phyloP scores from a whole-genome alignment of 2,797 vertebrate genomes.

The Enteromius argenteus region DNA sequence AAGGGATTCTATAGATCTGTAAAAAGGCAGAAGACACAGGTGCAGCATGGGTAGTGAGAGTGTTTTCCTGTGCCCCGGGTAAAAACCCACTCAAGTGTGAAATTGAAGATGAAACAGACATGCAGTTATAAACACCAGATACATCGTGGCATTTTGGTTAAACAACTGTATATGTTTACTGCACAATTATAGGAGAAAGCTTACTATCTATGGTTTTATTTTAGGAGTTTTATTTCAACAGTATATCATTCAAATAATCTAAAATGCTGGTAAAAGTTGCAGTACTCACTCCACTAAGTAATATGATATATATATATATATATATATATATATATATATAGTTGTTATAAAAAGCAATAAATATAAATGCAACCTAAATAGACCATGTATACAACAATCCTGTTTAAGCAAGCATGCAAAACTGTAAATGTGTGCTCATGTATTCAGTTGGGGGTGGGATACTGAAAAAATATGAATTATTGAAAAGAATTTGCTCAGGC shows the following conservation, averaged over 20 bases:
- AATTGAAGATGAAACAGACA: slow-evolving; percentile 79
- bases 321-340: too few relatives aligned
- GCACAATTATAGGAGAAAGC: slow-evolving; percentile 64
- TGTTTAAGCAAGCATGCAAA: slow-evolving; percentile 19
- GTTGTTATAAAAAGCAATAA: neutral
- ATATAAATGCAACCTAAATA: neutral
- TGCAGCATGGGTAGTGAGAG: slow-evolving; percentile 16
- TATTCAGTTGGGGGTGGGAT: slow-evolving; percentile 62
- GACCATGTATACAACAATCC: neutral
- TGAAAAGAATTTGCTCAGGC: slow-evolving; percentile 80
- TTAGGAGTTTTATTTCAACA: neutral
- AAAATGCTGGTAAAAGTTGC: neutral
- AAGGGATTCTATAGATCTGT: neutral
- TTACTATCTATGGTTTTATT: neutral
- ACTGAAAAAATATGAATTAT: slow-evolving; percentile 79
- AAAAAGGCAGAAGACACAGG: slow-evolving; percentile 26
- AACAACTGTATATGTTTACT: slow-evolving; percentile 66
- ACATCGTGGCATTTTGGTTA: slow-evolving; percentile 59
- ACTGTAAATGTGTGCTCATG: slow-evolving; percentile 15
- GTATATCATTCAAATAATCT: neutral
- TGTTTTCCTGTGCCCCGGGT: slow-evolving; percentile 56
- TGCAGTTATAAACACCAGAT: slow-evolving; percentile 54
- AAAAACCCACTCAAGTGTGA: slow-evolving; percentile 77
- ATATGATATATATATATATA: too few relatives aligned
- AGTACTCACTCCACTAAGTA: neutral